Conservation (phyloP, 2,888 invertebrate genomes). For the Tethea ocularis region DNA sequence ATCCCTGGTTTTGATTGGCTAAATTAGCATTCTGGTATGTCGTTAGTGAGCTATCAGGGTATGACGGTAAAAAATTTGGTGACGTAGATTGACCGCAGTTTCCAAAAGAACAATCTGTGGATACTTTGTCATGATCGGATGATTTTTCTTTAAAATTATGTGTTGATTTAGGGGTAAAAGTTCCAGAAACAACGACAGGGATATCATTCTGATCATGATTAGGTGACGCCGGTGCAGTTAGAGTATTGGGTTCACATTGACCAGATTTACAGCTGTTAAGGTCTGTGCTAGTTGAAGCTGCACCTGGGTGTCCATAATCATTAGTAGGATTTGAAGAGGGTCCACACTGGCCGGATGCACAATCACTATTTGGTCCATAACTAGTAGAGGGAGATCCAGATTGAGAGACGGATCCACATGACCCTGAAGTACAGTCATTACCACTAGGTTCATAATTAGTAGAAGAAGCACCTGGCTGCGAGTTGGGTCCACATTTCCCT, state of each 20-base stretch:
- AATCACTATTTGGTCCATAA: slow-evolving; percentile 15
- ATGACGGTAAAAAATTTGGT: slow-evolving; percentile 14
- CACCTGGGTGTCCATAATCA: not conserved
- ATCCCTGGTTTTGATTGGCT: slow-evolving; percentile 28
- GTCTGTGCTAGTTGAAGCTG: not conserved
- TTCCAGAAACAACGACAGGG: slow-evolving; percentile 24
- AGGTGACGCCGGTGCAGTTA: slow-evolving; percentile 4
- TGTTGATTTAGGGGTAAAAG: slow-evolving; percentile 20
- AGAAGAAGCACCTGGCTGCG: not conserved
- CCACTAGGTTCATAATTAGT: slow-evolving; percentile 14
- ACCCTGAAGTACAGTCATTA: slow-evolving; percentile 15
- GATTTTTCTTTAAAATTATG: slow-evolving; percentile 8
- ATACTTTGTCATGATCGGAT: slow-evolving; percentile 14
- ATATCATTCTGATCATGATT: slow-evolving; percentile 28
- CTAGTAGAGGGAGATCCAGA: not conserved
- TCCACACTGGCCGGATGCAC: slow-evolving; percentile 14
- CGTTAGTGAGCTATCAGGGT: slow-evolving; percentile 15
- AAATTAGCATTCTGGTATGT: slow-evolving; percentile 24
- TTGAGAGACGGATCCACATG: slow-evolving; percentile 6
- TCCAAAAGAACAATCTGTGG: slow-evolving; percentile 24
- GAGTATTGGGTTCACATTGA: slow-evolving; percentile 15
- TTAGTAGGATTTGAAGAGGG: not conserved
- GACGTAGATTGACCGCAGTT: slow-evolving; percentile 23
- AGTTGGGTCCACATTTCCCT: slow-evolving; percentile 16
- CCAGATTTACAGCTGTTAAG: slow-evolving; percentile 14